Percentiles rank a stretch among this genome's conserved stretches.
Evolutionary conservation across 2,113 vertebrate genomes (phyloP).

Genomic region (Neopipo cinnamomea): DNA sequence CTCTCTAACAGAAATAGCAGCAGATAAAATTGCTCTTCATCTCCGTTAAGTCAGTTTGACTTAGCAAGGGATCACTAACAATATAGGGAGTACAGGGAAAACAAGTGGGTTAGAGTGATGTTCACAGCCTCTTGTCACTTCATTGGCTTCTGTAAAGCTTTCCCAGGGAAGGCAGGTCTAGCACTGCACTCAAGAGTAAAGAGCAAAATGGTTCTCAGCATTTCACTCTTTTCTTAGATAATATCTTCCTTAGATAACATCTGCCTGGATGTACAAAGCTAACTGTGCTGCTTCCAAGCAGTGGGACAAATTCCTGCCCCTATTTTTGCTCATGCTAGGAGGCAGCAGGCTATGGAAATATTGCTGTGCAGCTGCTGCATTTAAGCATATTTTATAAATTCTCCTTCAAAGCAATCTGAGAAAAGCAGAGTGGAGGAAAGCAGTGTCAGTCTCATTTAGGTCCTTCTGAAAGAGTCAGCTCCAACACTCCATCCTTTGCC

Average conservation of each 20-base stretch:
- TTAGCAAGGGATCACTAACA: conserved; percentile 32
- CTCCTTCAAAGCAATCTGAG: neutral
- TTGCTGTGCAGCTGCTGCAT: conserved; percentile 9
- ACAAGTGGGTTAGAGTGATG: neutral
- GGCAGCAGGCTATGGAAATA: neutral
- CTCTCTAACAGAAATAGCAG: conserved; percentile 8
- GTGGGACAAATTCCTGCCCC: neutral
- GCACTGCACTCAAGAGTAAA: neutral
- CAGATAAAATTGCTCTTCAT: conserved; percentile 46
- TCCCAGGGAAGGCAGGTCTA: neutral
- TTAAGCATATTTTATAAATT: neutral
- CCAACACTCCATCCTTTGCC: neutral
- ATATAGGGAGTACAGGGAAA: neutral
- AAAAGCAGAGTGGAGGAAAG: neutral
- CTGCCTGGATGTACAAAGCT: neutral
- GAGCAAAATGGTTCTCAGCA: neutral
- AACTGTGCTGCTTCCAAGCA: neutral
- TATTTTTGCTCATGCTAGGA: neutral
- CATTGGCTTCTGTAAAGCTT: neutral
- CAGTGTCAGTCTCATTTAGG: neutral
- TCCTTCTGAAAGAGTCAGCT: neutral
- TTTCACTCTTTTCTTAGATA: neutral
- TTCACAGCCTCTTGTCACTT: conserved; percentile 1
- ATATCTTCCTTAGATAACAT: neutral
- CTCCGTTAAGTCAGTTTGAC: conserved; percentile 34